A percentile compares a stretch with the other conserved stretches of the same genome.
Conservation (phyloP, 2,797 vertebrate genomes). For the Ataeniobius toweri region DNA sequence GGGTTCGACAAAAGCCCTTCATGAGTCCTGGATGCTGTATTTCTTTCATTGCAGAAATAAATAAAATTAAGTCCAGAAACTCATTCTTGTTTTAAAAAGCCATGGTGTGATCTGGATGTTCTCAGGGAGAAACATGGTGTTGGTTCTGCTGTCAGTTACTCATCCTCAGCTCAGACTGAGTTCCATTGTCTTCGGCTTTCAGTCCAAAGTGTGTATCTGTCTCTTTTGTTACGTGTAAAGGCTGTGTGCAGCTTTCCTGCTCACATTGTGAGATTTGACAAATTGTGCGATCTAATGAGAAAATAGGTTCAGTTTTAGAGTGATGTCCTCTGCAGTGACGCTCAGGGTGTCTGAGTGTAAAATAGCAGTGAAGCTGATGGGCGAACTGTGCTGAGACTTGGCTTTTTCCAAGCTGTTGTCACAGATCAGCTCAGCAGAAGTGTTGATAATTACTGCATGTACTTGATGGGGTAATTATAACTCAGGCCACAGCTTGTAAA, state of each 20-base stretch:
- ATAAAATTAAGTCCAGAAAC: neutral
- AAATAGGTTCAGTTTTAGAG: neutral
- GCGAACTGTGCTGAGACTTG: slow-evolving; percentile 10
- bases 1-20: too few relatives aligned
- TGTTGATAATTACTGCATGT: neutral
- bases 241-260: neutral
- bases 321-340: neutral
- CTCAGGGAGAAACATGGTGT: slow-evolving; percentile 1
- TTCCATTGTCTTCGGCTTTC: slow-evolving; percentile 16
- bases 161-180: slow-evolving; percentile 14
- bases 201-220: slow-evolving; percentile 7
- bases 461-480: slow-evolving; percentile 1
- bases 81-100: slow-evolving; percentile 5
- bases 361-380: slow-evolving; percentile 12
- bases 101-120: neutral
- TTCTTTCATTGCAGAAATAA: neutral
- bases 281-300: neutral
- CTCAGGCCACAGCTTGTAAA: slow-evolving; percentile 7
- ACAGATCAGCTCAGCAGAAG: slow-evolving; percentile 8
- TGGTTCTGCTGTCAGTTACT: slow-evolving; percentile 1
- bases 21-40: neutral
- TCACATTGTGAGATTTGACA: neutral
- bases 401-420: slow-evolving; percentile 32
- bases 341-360: slow-evolving; percentile 7
- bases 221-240: neutral